phyloP scores from a whole-genome alignment of 2,797 vertebrate species.

The Passerculus sandwichensis region DNA sequence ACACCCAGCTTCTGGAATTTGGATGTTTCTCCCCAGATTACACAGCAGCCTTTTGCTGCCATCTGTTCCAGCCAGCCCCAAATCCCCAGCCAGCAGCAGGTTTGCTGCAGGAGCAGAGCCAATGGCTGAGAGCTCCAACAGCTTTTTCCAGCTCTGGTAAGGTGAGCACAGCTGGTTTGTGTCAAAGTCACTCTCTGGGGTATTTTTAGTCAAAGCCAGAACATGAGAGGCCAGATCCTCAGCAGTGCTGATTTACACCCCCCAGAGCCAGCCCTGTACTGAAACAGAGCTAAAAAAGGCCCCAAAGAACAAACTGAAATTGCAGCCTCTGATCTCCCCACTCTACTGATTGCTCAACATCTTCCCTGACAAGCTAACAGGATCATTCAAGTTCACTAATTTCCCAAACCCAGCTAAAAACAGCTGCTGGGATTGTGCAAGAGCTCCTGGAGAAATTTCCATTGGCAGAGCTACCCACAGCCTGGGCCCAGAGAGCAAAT shows the following conservation, averaged over 20 bases:
- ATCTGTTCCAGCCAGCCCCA: neutral
- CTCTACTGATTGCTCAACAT: conserved; percentile 69
- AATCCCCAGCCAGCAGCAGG: neutral
- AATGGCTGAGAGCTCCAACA: conserved; percentile 4
- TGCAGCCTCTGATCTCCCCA: conserved; percentile 56
- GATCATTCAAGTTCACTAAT: conserved; percentile 80
- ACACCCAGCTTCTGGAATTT: neutral
- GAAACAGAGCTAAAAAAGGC: conserved; percentile 41
- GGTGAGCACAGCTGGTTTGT: conserved; percentile 62
- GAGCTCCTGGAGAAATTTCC: conserved; percentile 76
- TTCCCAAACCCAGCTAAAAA: conserved; percentile 79
- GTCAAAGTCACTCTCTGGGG: conserved; percentile 28
- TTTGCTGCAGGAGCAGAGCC: conserved; percentile 10
- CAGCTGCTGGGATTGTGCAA: conserved; percentile 79
- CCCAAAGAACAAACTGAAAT: neutral
- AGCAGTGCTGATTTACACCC: conserved; percentile 45
- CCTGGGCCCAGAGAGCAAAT: conserved; percentile 16
- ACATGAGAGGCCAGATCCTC: conserved; percentile 3
- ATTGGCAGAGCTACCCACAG: conserved; percentile 62
- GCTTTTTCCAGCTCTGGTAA: conserved; percentile 25
- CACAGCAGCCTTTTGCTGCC: neutral
- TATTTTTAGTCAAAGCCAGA: conserved; percentile 47
- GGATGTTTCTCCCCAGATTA: neutral
- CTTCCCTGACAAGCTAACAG: conserved; percentile 72
- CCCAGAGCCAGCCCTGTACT: neutral